These are phyloP conservation scores for Hapalemur alaotrensis DNA, from an alignment of 2,797 vertebrate species.

Conservation along the genomic window DNA sequence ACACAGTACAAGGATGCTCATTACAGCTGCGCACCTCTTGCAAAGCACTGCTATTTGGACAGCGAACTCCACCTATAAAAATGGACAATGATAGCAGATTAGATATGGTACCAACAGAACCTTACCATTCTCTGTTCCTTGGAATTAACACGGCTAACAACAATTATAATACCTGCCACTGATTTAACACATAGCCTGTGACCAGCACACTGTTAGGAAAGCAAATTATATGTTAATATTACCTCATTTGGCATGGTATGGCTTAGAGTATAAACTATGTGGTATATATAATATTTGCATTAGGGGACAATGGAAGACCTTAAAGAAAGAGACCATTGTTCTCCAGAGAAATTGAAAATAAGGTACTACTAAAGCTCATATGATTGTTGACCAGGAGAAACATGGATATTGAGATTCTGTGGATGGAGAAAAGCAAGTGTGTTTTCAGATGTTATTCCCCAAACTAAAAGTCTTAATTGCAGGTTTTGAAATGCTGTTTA, in stretches of 20 bases:
- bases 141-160: not conserved
- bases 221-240: not conserved
- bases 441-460: not conserved
- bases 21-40: slow-evolving; percentile 96
- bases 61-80: slow-evolving; percentile 89
- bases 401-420: not conserved
- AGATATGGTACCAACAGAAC: not conserved
- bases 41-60: slow-evolving; percentile 93
- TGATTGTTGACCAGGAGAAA: not conserved
- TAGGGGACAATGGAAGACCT: not conserved
- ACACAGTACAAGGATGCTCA: slow-evolving; percentile 95
- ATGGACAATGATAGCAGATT: slow-evolving; percentile 21
- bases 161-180: not conserved
- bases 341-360: not conserved
- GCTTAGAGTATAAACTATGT: slow-evolving; percentile 2
- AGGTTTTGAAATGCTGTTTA: not conserved
- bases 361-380: not conserved
- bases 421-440: not conserved
- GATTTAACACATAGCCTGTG: not conserved
- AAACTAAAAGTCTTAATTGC: not conserved
- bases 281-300: not conserved
- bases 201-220: not conserved
- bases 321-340: not conserved
- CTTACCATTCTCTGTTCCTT: not conserved
- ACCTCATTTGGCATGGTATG: not conserved